Percentiles rank a stretch among this genome's conserved stretches.
Evolutionary conservation across 2,113 vertebrate species (phyloP).

Genomic region (Triplophysa rosa): DNA sequence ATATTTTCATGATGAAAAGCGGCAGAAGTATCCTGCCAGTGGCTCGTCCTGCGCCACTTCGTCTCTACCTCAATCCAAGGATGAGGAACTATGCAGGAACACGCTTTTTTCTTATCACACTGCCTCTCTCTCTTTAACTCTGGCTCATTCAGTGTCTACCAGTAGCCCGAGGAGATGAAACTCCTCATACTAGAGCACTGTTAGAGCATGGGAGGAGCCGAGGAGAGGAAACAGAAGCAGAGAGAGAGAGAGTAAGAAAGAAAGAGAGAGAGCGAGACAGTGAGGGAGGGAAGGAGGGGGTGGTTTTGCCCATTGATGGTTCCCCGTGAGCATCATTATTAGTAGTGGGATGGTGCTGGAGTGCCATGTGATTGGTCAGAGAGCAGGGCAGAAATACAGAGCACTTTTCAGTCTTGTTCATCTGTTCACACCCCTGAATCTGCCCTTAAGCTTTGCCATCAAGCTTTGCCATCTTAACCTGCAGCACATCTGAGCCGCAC

Average conservation of each 20-base stretch:
- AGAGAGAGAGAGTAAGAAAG: constrained; percentile 42
- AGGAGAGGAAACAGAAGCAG: not conserved
- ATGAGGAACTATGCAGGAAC: constrained; percentile 59
- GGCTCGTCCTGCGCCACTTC: constrained; percentile 61
- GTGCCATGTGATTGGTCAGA: constrained; percentile 89
- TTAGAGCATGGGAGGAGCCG: constrained; percentile 62
- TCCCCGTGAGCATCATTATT: constrained; percentile 87
- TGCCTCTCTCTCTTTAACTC: constrained; percentile 45
- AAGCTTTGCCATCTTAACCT: constrained; percentile 59
- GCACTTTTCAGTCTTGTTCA: constrained; percentile 64
- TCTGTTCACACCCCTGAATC: constrained; percentile 65
- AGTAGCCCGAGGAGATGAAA: constrained; percentile 65
- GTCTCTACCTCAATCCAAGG: constrained; percentile 73
- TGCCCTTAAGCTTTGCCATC: constrained; percentile 62
- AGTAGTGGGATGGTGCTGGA: constrained; percentile 84
- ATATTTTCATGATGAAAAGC: constrained; percentile 24
- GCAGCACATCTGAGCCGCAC: constrained; percentile 41
- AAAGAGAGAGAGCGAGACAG: constrained; percentile 31
- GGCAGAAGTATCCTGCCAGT: constrained; percentile 27
- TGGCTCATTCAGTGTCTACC: constrained; percentile 69
- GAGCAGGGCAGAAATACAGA: constrained; percentile 9
- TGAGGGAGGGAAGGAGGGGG: constrained; percentile 44
- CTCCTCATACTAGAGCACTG: constrained; percentile 73
- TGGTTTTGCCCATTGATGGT: constrained; percentile 74
- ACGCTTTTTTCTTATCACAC: constrained; percentile 56